A percentile compares a stretch with the other conserved stretches of the same genome.
These are phyloP conservation scores for Notamacropus eugenii DNA, from an alignment of 2,797 vertebrate genomes.

Conservation along the genomic window DNA sequence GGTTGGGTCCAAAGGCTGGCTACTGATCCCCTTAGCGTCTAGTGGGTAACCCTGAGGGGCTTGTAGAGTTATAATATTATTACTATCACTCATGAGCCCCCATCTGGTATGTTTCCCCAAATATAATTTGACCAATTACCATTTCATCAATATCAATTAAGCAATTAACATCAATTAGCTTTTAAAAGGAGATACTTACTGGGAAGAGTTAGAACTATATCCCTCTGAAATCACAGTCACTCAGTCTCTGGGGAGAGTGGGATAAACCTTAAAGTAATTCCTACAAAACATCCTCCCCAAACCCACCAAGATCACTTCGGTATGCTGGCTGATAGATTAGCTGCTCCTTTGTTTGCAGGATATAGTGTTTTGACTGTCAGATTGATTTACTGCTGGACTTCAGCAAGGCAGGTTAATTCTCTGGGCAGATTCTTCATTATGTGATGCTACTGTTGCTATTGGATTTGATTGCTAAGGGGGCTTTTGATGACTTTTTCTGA, in stretches of 20 bases:
- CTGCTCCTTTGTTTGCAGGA: not conserved
- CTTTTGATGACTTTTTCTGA: not conserved
- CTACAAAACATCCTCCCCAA: not conserved
- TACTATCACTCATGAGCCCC: not conserved
- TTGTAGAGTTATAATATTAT: not conserved
- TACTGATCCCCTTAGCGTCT: not conserved
- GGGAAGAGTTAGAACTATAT: not conserved
- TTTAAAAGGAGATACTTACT: not conserved
- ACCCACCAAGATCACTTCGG: not conserved
- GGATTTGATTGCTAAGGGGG: not conserved
- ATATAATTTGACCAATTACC: not conserved
- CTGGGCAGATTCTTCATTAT: not conserved
- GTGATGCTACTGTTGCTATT: not conserved
- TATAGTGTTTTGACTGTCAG: not conserved
- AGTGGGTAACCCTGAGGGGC: not conserved
- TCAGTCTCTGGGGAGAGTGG: not conserved
- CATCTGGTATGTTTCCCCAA: not conserved
- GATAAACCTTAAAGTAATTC: not conserved
- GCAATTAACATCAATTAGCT: not conserved
- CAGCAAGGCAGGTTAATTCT: not conserved
- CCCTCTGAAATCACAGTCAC: not conserved
- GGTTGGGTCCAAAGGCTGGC: not conserved
- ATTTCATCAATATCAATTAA: not conserved
- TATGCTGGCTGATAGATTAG: not conserved
- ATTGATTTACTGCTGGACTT: not conserved